Base-by-base conservation (phyloP, 2,888 invertebrate species). In the Cerastoderma edule region DNA sequence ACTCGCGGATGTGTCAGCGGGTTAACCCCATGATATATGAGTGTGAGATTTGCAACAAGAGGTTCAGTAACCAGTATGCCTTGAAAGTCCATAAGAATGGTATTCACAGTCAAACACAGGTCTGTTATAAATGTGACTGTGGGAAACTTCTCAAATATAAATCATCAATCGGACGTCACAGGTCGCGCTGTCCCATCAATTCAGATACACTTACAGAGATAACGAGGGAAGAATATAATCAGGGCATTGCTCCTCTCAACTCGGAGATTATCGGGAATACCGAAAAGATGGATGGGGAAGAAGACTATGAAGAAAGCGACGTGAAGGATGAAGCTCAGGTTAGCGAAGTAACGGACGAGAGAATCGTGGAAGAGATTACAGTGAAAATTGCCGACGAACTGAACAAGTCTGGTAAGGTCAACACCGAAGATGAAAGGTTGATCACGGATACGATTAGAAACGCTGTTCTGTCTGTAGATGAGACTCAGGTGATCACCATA, bases 401-500 rank as follows among this genome's bases (percentile, higher is more conserved):
- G 22, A 60, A 39, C 27, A 60, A 60, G 27, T 24, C 35, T 24
- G 60, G 60, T 8, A 60, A 33, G 8, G 60, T 60, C 27, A 32
- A 60, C 27, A 39, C 60, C 13, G 60, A 28, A 27, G 60, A 60
- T 10, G 60, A 60, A 27, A 60, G 39, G n/a, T 39, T 60, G 60
- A 35, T 60, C 5, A 39, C 60, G 4, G 60, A 60, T 16, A 60
- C 60, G 13, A 60, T 60, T 22, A 35, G 60, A 24, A 60, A 60
- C 39, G 60, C 39, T 4, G 60, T 60, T 5, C 39, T 60, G 2
- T 35, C 60, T 6, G 60, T 35, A 3, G 35, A 60, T n/a, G 60
- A 60, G 22, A 60, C 60, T 60, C 60, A 60, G 24, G 60, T 60
- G 35, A 60, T 60, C 35, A 60, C 60, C 8, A 60, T 60, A 39